Evolutionary conservation across 2,888 invertebrate species (phyloP).

Genomic region (Uropetala carovei): DNA sequence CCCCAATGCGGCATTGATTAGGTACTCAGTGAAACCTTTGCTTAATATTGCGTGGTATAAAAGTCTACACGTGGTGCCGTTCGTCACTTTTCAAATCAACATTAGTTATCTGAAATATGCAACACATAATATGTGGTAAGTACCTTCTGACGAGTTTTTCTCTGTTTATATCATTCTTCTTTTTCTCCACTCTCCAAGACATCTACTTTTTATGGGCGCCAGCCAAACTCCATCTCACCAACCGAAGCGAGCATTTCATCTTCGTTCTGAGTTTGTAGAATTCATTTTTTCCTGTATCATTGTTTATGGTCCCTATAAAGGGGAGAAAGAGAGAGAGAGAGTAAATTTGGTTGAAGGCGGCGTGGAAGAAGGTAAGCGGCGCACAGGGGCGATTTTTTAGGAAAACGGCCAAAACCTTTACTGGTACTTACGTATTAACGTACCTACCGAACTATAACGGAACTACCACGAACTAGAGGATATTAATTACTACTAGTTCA

Average conservation of each 20-base stretch:
- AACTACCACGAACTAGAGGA: no score
- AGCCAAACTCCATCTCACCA: neutral
- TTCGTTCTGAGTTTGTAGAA: neutral
- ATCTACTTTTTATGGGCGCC: neutral
- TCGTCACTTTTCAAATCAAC: neutral
- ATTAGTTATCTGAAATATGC: neutral
- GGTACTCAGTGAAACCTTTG: neutral
- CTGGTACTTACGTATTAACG: no score
- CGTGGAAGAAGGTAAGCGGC: no score
- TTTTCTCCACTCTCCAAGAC: neutral
- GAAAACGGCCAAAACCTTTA: no score
- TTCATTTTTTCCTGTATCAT: conserved; percentile 5
- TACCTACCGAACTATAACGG: no score
- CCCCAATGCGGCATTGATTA: neutral
- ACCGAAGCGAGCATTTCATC: neutral
- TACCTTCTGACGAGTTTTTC: neutral
- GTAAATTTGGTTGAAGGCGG: no score
- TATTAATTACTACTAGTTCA: no score
- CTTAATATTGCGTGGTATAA: neutral
- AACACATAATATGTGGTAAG: neutral
- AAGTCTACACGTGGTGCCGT: neutral
- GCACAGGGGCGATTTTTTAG: no score
- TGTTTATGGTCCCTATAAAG: neutral
- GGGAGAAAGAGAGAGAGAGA: neutral
- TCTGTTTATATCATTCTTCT: neutral